A percentile compares a stretch with the other conserved stretches of the same genome.
phyloP scores from a whole-genome alignment of 2,888 invertebrate genomes.

The Lycophotia porphyrea region DNA sequence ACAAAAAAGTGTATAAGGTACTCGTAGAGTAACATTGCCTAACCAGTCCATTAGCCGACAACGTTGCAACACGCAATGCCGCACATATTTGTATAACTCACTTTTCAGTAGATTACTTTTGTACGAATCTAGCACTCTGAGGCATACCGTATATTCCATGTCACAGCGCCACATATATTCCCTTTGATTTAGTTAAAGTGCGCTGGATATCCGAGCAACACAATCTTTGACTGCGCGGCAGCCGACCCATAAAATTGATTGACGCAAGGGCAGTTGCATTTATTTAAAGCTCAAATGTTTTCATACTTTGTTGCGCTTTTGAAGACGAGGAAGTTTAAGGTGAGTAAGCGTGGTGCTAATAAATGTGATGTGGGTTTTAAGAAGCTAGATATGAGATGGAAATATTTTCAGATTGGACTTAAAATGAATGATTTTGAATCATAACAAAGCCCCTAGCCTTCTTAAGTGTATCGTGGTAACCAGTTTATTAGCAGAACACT shows the following conservation, averaged over 20 bases:
- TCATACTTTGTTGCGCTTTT: constrained; percentile 49
- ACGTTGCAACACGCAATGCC: background rate
- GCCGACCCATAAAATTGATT: constrained; percentile 63
- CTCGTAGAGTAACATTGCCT: background rate
- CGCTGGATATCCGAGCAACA: constrained; percentile 35
- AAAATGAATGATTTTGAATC: background rate
- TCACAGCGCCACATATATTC: constrained; percentile 20
- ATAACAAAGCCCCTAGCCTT: background rate
- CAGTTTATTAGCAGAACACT: too few relatives aligned
- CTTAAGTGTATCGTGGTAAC: too few relatives aligned
- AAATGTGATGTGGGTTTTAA: background rate
- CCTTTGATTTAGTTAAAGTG: constrained; percentile 59
- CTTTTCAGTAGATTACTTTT: background rate
- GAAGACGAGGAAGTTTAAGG: constrained; percentile 26
- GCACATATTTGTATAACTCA: background rate
- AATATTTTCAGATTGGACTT: background rate
- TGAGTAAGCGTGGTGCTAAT: constrained; percentile 1
- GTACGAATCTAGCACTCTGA: background rate
- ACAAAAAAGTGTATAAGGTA: background rate
- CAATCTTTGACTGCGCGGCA: constrained; percentile 47
- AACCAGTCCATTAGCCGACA: background rate
- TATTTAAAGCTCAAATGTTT: constrained; percentile 49
- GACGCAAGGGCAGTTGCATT: constrained; percentile 45
- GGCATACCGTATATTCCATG: constrained; percentile 3
- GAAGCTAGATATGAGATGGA: background rate